Percentiles rank a stretch among this genome's conserved stretches.
Conservation (phyloP, 2,797 vertebrate genomes). For the Huso huso region DNA sequence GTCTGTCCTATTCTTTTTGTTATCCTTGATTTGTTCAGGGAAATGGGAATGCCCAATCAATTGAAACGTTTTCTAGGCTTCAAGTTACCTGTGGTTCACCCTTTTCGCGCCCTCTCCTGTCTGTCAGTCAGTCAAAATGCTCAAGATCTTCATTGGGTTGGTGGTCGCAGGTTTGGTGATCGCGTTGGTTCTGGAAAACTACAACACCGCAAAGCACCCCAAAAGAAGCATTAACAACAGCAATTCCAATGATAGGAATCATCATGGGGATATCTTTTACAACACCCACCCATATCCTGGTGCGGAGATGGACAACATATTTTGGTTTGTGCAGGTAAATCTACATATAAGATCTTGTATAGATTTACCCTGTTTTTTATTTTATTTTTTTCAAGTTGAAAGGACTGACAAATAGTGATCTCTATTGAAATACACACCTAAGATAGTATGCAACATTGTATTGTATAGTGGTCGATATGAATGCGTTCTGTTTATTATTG, state of each 20-base stretch:
- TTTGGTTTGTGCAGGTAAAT: conserved; percentile 88
- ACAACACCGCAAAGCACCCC: conserved; percentile 60
- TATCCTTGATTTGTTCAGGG: no score
- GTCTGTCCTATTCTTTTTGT: no score
- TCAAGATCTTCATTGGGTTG: conserved; percentile 57
- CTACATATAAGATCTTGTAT: background rate
- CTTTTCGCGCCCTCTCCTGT: no score
- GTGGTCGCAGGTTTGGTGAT: conserved; percentile 57
- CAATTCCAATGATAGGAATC: conserved; percentile 24
- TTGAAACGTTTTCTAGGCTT: no score
- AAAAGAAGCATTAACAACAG: conserved; percentile 46
- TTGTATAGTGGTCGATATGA: no score
- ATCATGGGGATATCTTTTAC: conserved; percentile 13
- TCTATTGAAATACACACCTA: background rate
- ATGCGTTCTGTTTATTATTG: no score
- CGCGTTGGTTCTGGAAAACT: conserved; percentile 66
- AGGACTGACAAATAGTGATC: background rate
- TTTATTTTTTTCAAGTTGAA: background rate
- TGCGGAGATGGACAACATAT: conserved; percentile 55
- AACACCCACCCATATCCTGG: conserved; percentile 58
- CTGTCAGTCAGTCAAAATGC: conserved; percentile 43
- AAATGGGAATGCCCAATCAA: no score
- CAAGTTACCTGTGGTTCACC: no score
- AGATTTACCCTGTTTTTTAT: background rate
- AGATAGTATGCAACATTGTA: background rate